Base-by-base conservation (phyloP, 2,113 vertebrate species). In the Oxyruncus cristatus region DNA sequence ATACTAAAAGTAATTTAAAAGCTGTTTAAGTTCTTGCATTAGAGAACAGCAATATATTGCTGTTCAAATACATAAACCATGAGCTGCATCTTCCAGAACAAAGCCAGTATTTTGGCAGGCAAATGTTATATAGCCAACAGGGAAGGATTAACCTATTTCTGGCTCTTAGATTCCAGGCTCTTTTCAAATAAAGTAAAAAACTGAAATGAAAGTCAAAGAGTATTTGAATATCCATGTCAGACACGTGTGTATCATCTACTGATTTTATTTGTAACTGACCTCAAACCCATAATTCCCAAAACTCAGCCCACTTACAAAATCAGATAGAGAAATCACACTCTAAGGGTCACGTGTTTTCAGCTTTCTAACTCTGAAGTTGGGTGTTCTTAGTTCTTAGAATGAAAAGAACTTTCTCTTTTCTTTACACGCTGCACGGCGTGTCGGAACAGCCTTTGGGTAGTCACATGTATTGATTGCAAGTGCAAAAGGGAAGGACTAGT, bases 131-230 rank as follows among this genome's bases (percentile, higher is more conserved):
- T 44, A 82, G 86, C n/a, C 66, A 79, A 46, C 9, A 92, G 62
- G 44, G 58, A 79, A 92, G 23, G 77, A 94, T 91, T 65, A 95
- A 86, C 50, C 61, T 94, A 78, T 71, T 96, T 87, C 70, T 94
- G 56, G n/a, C 47, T 74, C 66, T 75, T 59, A 28, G 39, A 77
- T 59, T 67, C 21, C 23, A n/a, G 41, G 61, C 22, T 62, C 58
- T 76, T 95, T 47, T 76, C 37, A 87, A 92, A 79, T 55, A n/a
- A 67, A 82, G n/a, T 53, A 47, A 87, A 66, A 85, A 78, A 47
- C 1, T 18, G 32, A 23, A 75, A 85, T 61, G 49, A 92, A 78
- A 6, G n/a, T 77, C 72, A 70, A 73, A 73, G 76, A 62, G 12
- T 47, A 91, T 53, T 52, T 68, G 15, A 70, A 44, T 50, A 37